Evolutionary conservation across 2,888 invertebrate genomes (phyloP), one percentile per base, ranked within the genome.

Genomic region (Sericinus montela): DNA sequence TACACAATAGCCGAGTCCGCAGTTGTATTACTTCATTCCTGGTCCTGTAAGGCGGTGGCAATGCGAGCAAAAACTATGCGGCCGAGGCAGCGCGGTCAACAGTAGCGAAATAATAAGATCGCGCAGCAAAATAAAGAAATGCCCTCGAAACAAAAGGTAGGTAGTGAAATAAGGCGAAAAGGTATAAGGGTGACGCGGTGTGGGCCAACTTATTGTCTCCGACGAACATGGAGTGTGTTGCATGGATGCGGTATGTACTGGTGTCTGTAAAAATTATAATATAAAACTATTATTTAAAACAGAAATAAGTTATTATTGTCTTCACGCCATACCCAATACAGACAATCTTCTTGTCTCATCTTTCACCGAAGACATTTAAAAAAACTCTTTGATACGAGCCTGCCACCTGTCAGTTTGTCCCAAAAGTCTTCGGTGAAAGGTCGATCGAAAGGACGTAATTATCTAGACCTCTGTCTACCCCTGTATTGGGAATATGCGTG

Each of bases 81-180:
- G 71, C 65, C 72, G 69, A 69, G 72, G 78, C 83, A 76, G 75
- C 73, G 80, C 78, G 80, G 77, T 76, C 79, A 83, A 85, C 86
- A 83, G 87, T 86, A 87, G 87, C 87, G 75, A 86, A 86, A 87
- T 88, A 88, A 88, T 88, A 88, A 88, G 87, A 86, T 85, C 84
- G 80, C 81, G 74, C 83, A 81, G 80, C 83, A 87, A 87, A 87
- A 86, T 87, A 88, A 88, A 88, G 80, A 84, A 86, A 73, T 78
- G 75, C 68, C 69, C 75, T 72, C 77, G 78, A 81, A 80, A 87
- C 85, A 85, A 87, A 86, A 87, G 84, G 77, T 81, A 79, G n/a
- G 75, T 81, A 72, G 76, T 77, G 78, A 78, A 87, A 86, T 85
- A 86, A 87, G 85, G 84, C 79, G 81, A 87, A 87, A 83, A 86